Base-by-base conservation (phyloP, 1,140 invertebrate genomes). In the Sitodiplosis mosellana region DNA sequence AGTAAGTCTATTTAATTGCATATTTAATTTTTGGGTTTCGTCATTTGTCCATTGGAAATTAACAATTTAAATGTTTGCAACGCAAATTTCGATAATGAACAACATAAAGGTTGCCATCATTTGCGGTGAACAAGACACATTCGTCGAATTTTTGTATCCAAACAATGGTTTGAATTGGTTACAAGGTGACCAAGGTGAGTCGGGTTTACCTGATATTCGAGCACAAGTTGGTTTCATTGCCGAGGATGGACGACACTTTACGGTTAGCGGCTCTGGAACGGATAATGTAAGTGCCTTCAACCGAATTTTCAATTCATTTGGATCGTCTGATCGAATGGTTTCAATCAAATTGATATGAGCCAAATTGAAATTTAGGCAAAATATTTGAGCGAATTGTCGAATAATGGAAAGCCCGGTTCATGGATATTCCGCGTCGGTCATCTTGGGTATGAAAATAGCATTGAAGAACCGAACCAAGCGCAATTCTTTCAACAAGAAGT, bases 191-290 rank as follows among this genome's bases (percentile, higher is more conserved):
- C 70, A 72, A 4, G 27, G 27, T 33, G 74, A 76, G 52, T 63
- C 69, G 3, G 78, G 78, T 19, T 53, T 83, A 4, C 81, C 81
- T 2, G 88, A 95, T 59, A 86, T 88, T 1, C 80, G 84, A 51
- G 90, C 87, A 14, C 91, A 95, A 66, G 88, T 81, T 46, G 90
- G 87, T n/a, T 83, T 96, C 53, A 79, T 92, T 49, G 76, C 82
- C 15, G 78, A 78, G 37, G 83, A 90, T 59, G 81, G 83, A 37
- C 72, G 77, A 52, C 66, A 77, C 20, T 77, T 76, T 54, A 71
- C 72, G 5, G 64, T 96, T 1, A 78, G 79, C 48, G 83, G 83
- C 22, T 94, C 90, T 17, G 90, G 89, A 33, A 87, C 83, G 15
- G 84, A 89, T 64, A 83, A 88, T 64, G 81, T 90, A 49, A 59